phyloP scores from a whole-genome alignment of 2,888 invertebrate species.

The Trimorus sp. region DNA sequence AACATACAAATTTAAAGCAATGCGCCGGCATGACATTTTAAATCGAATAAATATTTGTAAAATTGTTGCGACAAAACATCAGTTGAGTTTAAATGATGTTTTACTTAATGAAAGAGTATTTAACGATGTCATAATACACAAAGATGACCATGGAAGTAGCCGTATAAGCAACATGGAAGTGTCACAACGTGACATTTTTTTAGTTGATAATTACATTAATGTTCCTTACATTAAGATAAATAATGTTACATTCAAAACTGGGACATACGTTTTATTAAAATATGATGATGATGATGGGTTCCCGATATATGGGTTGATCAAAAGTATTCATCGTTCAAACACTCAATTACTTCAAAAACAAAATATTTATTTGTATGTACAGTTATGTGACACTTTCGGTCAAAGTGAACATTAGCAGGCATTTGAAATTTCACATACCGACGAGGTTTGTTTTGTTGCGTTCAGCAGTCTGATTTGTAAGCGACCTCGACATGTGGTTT shows the following conservation, averaged over 20 bases:
- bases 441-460: not conserved
- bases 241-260: constrained; percentile 1
- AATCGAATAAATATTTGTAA: constrained; percentile 23
- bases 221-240: constrained; percentile 5
- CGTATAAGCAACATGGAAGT: not conserved
- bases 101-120: constrained; percentile 18
- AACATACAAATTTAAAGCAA: constrained; percentile 30
- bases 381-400: constrained; percentile 1
- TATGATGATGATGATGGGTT: constrained; percentile 12
- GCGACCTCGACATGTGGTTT: not conserved
- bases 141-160: not conserved
- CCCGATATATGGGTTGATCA: constrained; percentile 12
- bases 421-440: constrained; percentile 1
- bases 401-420: not conserved
- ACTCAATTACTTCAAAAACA: not conserved
- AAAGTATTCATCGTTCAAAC: constrained; percentile 4
- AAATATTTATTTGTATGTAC: not conserved
- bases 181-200: constrained; percentile 1
- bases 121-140: not conserved
- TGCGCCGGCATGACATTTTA: not conserved
- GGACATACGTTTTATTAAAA: constrained; percentile 8
- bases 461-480: not conserved
- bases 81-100: constrained; percentile 15
- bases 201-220: not conserved
- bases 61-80: constrained; percentile 15